Conservation (phyloP, 2,797 vertebrate genomes). For the Sphaeramia orbicularis region DNA sequence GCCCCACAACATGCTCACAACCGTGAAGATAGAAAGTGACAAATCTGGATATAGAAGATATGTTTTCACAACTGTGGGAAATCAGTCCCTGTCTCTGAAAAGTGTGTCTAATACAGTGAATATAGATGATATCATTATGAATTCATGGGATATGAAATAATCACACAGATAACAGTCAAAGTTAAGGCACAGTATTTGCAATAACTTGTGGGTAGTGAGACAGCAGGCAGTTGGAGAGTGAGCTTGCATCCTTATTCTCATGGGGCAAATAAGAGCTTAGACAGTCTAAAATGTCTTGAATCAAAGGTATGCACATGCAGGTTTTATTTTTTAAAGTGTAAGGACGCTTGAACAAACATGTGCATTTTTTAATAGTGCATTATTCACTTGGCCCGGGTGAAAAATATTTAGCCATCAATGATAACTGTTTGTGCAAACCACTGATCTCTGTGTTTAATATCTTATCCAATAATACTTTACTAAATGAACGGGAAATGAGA, state of each 20-base stretch:
- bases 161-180: conserved; percentile 68
- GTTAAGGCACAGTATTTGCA: conserved; percentile 45
- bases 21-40: conserved; percentile 54
- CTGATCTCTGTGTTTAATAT: conserved; percentile 32
- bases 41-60: conserved; percentile 62
- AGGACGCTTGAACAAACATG: not conserved
- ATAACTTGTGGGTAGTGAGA: conserved; percentile 49
- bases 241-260: conserved; percentile 33
- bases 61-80: conserved; percentile 51
- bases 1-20: conserved; percentile 48
- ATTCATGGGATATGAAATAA: conserved; percentile 74
- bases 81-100: conserved; percentile 54
- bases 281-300: conserved; percentile 40
- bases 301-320: conserved; percentile 23
- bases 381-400: conserved; percentile 4
- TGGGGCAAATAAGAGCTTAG: conserved; percentile 55
- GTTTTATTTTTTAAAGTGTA: not conserved
- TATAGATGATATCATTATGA: conserved; percentile 69
- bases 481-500: conserved; percentile 19
- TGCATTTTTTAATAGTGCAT: not conserved
- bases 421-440: conserved; percentile 43
- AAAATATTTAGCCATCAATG: conserved; percentile 22
- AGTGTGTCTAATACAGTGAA: conserved; percentile 74
- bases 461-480: conserved; percentile 24
- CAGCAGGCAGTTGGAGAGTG: conserved; percentile 22